Evolutionary conservation across 30 jellyfish, hydroid and myxozoan genomes (phyloP), one percentile per base, ranked within the genome.

Genomic region (Turritopsis rubra): DNA sequence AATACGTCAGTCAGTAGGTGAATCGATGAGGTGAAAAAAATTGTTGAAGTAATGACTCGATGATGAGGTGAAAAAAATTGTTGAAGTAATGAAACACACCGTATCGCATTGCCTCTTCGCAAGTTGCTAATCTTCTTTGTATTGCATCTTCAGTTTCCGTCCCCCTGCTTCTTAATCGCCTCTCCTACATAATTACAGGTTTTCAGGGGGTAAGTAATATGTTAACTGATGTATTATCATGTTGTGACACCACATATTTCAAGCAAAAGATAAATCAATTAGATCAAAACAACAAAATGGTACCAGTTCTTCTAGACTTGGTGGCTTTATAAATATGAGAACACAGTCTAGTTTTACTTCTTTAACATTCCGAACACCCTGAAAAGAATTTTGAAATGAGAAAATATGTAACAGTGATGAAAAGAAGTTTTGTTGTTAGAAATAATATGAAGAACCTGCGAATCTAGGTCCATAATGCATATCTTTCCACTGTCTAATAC

Each of bases 121-220:
- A 85, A 3, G 98, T 65, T 20, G 25, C 79, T 30, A 92, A 66
- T 20, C 98, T 82, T 31, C 85, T 81, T 72, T 92, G 96, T 28
- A 92, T 88, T 25, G 96, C 90, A 8, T 92, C 98, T 72, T 92
- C 98, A 31, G 86, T 88, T 52, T 92, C 98, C 52, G 98, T 92
- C 1, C 96, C 96, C 1, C 98, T 87, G 4, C 93, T 89, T 21
- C 98, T 88, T 18, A 92, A 85, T 53, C 98, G 76, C 65, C 77
- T 75, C 84, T 92, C 97, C 97, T 91, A n/a, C 29, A 66, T 17
- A 7, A 17, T 66, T 7, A 17, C 29, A 25, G 17, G n/a, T 66
- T 3, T 66, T 41, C 5, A 41, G 60, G 60, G 60, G 13, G 5
- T 41, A 41, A 3, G 9, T 3, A 41, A 3, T 41, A 41, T 41